These are phyloP conservation scores for Alosa alosa DNA, from an alignment of 2,113 vertebrate genomes.

Conservation along the genomic window DNA sequence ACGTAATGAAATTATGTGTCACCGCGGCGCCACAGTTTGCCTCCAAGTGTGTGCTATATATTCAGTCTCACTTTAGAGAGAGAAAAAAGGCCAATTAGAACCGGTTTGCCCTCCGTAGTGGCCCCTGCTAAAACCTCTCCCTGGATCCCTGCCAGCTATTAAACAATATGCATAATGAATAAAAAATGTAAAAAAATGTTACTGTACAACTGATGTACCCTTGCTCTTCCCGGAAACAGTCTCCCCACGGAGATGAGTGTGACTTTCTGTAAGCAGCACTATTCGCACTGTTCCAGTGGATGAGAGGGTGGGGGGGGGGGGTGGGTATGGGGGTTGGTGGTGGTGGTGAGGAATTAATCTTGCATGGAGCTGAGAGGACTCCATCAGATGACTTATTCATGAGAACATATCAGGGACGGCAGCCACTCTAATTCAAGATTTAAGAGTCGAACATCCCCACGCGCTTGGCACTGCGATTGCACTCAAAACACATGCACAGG, in stretches of 20 bases:
- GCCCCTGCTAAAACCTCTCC: conserved; percentile 36
- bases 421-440: conserved; percentile 33
- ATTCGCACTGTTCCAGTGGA: not conserved
- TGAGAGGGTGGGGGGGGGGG: not conserved
- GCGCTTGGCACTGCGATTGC: not conserved
- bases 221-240: conserved; percentile 9
- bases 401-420: conserved; percentile 31
- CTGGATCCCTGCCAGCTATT: conserved; percentile 35
- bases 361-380: conserved; percentile 7
- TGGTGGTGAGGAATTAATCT: conserved; percentile 40
- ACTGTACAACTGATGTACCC: conserved; percentile 34
- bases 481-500: not conserved
- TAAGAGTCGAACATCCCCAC: conserved; percentile 12
- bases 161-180: conserved; percentile 54
- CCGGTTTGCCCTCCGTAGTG: conserved; percentile 41
- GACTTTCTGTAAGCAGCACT: conserved; percentile 28
- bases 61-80: conserved; percentile 32
- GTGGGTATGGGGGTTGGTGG: not conserved
- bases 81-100: conserved; percentile 46
- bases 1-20: conserved; percentile 37
- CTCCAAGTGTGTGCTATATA: conserved; percentile 38
- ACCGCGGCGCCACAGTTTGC: conserved; percentile 3
- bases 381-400: conserved; percentile 45
- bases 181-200: conserved; percentile 25
- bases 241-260: conserved; percentile 20